These are phyloP conservation scores for Hirtodrosophila histrioides DNA, from an alignment of 2,888 invertebrate genomes.

Conservation along the genomic window DNA sequence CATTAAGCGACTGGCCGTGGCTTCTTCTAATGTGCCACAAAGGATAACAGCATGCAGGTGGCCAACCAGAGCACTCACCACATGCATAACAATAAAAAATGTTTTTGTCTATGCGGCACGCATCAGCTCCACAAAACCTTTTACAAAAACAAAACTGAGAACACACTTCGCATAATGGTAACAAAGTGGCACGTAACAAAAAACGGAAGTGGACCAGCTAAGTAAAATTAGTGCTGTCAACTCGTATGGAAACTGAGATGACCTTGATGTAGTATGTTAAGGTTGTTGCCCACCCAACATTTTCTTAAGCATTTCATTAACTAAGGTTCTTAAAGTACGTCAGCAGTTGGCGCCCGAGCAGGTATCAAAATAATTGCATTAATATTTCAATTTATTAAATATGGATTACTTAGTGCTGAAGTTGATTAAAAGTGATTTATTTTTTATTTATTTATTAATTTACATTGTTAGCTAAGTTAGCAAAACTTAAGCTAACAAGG, in stretches of 20 bases:
- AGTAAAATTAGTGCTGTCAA: background rate
- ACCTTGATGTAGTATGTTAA: conserved; percentile 10
- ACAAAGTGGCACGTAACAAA: conserved; percentile 28
- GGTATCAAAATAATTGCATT: too few species aligned
- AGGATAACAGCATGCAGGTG: conserved; percentile 27
- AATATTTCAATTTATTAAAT: too few species aligned
- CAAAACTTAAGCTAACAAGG: too few species aligned
- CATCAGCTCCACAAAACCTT: conserved; percentile 6
- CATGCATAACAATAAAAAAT: conserved; percentile 43
- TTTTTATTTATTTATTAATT: too few species aligned
- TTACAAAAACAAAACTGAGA: conserved; percentile 10
- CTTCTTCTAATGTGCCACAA: conserved; percentile 35
- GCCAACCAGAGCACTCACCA: conserved; percentile 14
- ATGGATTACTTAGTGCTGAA: too few species aligned
- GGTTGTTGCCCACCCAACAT: background rate
- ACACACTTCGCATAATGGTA: conserved; percentile 6
- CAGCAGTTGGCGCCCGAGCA: too few species aligned
- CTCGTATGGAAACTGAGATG: background rate
- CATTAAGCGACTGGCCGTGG: conserved; percentile 52
- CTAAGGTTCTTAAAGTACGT: too few species aligned
- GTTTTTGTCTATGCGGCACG: conserved; percentile 14
- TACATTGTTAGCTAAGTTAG: too few species aligned
- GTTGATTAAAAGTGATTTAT: too few species aligned
- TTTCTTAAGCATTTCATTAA: background rate
- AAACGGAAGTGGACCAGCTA: background rate